Percentiles rank a stretch among this genome's conserved stretches.
phyloP scores from a whole-genome alignment of 2,888 invertebrate species.

The Barypeithes pellucidus region DNA sequence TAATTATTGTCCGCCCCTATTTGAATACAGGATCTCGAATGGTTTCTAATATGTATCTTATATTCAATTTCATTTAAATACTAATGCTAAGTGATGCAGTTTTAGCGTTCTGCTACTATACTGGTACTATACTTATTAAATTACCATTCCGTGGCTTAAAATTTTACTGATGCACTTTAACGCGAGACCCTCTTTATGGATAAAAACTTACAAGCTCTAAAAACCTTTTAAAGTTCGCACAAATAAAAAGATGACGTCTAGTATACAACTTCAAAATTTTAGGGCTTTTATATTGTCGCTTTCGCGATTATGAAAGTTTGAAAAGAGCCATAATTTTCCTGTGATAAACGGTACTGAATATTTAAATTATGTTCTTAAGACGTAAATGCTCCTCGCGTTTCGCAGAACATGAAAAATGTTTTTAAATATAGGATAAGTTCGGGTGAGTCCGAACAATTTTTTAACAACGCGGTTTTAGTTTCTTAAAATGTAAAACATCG shows the following conservation, averaged over 20 bases:
- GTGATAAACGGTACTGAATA: slow-evolving; percentile 45
- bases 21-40: too few relatives aligned
- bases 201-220: slow-evolving; percentile 12
- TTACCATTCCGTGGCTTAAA: neutral
- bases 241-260: slow-evolving; percentile 34
- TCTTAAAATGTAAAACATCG: too few relatives aligned
- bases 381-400: slow-evolving; percentile 25
- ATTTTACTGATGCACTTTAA: neutral
- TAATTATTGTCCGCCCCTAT: too few relatives aligned
- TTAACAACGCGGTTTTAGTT: too few relatives aligned
- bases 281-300: slow-evolving; percentile 46
- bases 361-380: slow-evolving; percentile 41
- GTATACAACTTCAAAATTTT: slow-evolving; percentile 39
- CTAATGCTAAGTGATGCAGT: neutral
- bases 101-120: neutral
- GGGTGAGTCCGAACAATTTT: too few relatives aligned
- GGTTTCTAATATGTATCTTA: too few relatives aligned
- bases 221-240: slow-evolving; percentile 31
- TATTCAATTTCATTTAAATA: too few relatives aligned
- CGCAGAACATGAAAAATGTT: slow-evolving; percentile 24
- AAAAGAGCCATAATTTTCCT: slow-evolving; percentile 42
- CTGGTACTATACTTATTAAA: neutral
- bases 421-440: too few relatives aligned
- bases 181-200: neutral
- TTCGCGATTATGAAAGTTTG: slow-evolving; percentile 42